A percentile compares a stretch with the other conserved stretches of the same genome.
These are phyloP conservation scores for Suncus etruscus DNA, from an alignment of 2,113 vertebrate genomes.

Conservation along the genomic window DNA sequence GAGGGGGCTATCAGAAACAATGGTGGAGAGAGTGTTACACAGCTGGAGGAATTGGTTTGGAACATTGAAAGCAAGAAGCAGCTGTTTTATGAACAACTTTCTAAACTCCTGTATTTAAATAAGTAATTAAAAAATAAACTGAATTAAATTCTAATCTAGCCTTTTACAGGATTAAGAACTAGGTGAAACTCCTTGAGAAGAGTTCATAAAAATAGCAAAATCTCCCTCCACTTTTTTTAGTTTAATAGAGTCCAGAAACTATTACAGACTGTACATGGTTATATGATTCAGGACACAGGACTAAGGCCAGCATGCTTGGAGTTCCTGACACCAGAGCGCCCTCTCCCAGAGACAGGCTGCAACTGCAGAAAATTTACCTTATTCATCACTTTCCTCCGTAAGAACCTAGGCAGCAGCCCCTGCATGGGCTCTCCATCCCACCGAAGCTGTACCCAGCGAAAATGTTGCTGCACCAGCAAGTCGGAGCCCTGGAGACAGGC, in stretches of 20 bases:
- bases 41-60: too few species aligned
- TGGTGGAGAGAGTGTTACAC: too few species aligned
- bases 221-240: not conserved
- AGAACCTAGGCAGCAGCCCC: slow-evolving; percentile 92
- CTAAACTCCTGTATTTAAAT: too few species aligned
- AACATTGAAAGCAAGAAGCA: too few species aligned
- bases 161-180: not conserved
- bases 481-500: slow-evolving; percentile 94
- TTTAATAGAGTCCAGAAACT: not conserved
- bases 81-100: too few species aligned
- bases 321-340: not conserved
- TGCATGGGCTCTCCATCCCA: slow-evolving; percentile 96
- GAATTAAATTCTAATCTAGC: not conserved
- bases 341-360: accelerated
- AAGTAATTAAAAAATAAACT: too few species aligned
- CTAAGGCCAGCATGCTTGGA: not conserved
- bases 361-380: slow-evolving; percentile 87
- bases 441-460: slow-evolving; percentile 96
- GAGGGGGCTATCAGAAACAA: too few species aligned
- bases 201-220: slow-evolving; percentile 3
- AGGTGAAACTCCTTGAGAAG: not conserved
- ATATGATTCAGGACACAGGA: not conserved
- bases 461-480: slow-evolving; percentile 95
- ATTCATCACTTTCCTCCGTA: slow-evolving; percentile 92
- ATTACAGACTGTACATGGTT: not conserved